phyloP scores from a whole-genome alignment of 2,797 vertebrate species.

The Eulemur albifrons region DNA sequence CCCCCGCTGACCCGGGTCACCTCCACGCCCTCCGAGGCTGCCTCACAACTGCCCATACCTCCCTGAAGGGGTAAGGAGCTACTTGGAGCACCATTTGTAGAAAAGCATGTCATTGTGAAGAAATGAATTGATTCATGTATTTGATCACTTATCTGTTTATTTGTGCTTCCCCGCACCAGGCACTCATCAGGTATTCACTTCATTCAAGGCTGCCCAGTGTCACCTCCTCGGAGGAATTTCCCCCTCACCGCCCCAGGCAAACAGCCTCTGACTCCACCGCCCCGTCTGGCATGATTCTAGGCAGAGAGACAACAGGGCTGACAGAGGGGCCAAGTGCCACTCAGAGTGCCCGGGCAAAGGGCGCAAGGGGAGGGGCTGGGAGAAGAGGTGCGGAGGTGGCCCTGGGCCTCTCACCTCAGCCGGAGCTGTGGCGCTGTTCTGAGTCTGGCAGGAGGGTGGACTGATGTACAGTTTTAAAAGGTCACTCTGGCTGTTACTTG shows the following conservation, averaged over 20 bases:
- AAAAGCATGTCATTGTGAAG: not conserved
- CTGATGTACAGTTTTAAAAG: not conserved
- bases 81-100: not conserved
- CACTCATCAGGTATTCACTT: not conserved
- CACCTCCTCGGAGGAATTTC: not conserved
- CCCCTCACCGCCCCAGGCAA: not conserved
- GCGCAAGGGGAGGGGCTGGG: not conserved
- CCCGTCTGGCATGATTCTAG: not conserved
- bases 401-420: not conserved
- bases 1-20: not conserved
- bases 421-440: not conserved
- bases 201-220: not conserved
- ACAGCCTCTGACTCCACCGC: not conserved
- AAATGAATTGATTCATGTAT: not conserved
- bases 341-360: not conserved
- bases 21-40: not conserved
- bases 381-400: accelerated
- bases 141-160: not conserved
- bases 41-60: not conserved
- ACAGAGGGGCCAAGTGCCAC: not conserved
- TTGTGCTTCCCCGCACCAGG: not conserved
- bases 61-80: not conserved
- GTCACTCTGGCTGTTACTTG: not conserved
- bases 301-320: not conserved
- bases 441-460: not conserved